Base-by-base conservation (phyloP, 1,140 invertebrate genomes). In the Oryctes rhinoceros region DNA sequence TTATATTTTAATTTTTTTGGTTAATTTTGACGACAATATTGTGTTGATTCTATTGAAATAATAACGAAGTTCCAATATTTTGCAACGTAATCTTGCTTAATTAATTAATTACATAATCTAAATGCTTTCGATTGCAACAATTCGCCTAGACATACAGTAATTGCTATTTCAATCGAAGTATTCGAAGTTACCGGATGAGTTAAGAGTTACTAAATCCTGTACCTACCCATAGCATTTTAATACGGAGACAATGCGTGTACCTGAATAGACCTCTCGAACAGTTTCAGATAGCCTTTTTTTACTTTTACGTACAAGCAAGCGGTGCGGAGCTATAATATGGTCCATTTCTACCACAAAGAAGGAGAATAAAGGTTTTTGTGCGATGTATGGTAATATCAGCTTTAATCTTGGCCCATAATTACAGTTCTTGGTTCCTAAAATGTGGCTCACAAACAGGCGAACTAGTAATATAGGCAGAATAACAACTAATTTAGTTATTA, bases 401-500 rank as follows among this genome's bases (percentile, higher is more conserved):
- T 67, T 67, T 67, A 67, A 67, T 67, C 65, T 67, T 18, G 30
- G 20, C 18, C 65, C 65, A 67, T 67, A 67, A 67, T 67, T 67
- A 67, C 65, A 67, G 65, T 24, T 35, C 18, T 67, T 53, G 49
- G 49, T 53, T 13, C 49, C 49, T 67, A 67, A 67, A 67, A 67
- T 67, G 65, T 67, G 20, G 65, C 65, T 35, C 65, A 24, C n/a
- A 67, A 20, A 35, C 65, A 67, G 65, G 65, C 65, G 24, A 67
- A 67, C 4, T 67, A 67, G 65, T 67, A 67, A 67, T 67, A 24
- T 24, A 5, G 65, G 30, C 65, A 18, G 65, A 67, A 67, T 67
- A 67, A 67, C 65, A 67, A 67, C 65, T 67, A 67, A 67, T 67
- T 67, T 67, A 67, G 65, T 67, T 67, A 67, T 67, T 67, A 67